Base-by-base conservation (phyloP, 2,113 vertebrate genomes). In the Bambusicola thoracicus region DNA sequence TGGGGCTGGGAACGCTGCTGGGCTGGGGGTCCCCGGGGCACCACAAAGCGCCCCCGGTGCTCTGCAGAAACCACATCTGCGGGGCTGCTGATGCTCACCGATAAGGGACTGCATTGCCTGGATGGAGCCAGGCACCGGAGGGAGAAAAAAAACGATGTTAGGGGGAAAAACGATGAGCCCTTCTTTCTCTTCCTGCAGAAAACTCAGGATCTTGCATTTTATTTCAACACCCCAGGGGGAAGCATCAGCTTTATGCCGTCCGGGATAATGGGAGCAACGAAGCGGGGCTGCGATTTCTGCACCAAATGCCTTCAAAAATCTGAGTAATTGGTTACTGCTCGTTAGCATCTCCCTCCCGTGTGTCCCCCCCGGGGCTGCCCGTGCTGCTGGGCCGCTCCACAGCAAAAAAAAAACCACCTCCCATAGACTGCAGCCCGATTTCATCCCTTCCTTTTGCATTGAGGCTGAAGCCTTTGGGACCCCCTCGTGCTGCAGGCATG, bases 131-230 rank as follows among this genome's bases (percentile, higher is more conserved):
- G 61, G 61, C 61, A 40, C 61, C 16, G 25, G 17, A 29, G 61
- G 38, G 38, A 63, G 56, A n/a, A 19, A 53, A 63, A 61, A n/a
- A 19, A 53, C 3, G 0, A 12, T 8, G 51, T 6, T n/a, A 58
- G 38, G 20, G 13, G 3, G 1, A 29, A 44, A 20, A 4, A 21
- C 0, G 1, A 13, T 2, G 22, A 41, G 6, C 29, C 38, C 8
- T 40, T 67, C 11, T 63, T 65, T 48, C 69, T 34, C 18, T 49
- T 81, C 49, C 30, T 27, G 21, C 6, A 59, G 82, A 61, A 61
- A 51, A 66, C 44, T 46, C 59, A 40, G 82, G 22, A 40, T 62
- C 27, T 81, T 86, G 29, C 15, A 10, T 8, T 80, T 79, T 53
- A 29, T 72, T 30, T 48, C 40, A 81, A 7, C n/a, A 21, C 16